A percentile compares a stretch with the other conserved stretches of the same genome.
Evolutionary conservation across 1,140 invertebrate species (phyloP).

Genomic region (Melipona quadrifasciata): DNA sequence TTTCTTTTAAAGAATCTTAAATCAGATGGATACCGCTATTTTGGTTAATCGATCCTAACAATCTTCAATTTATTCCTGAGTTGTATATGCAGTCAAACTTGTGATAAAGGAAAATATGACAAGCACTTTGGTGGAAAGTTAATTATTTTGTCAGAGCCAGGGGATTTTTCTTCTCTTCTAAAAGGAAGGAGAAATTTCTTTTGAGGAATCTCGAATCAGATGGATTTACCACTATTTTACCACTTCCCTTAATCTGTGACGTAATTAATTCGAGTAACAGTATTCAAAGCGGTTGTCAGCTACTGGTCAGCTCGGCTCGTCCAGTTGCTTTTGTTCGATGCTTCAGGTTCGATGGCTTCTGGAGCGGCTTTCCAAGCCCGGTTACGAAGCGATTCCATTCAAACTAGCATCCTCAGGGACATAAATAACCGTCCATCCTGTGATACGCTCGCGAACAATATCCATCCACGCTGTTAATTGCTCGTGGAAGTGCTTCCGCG

Average conservation of each 20-base stretch:
- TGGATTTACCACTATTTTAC: background rate
- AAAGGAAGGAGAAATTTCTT: no score
- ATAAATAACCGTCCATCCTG: slow-evolving; percentile 34
- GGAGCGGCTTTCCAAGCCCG: background rate
- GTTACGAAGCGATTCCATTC: slow-evolving; percentile 2
- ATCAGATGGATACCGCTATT: background rate
- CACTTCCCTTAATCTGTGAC: no score
- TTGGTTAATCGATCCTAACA: slow-evolving; percentile 8
- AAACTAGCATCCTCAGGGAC: background rate
- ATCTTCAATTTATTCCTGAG: no score
- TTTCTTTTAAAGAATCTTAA: no score
- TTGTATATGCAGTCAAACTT: no score
- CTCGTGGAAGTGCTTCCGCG: background rate
- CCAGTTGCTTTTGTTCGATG: background rate
- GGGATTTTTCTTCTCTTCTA: no score
- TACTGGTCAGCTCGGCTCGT: background rate
- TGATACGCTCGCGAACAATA: background rate
- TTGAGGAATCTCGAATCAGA: no score
- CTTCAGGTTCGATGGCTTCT: slow-evolving; percentile 1
- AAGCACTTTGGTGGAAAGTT: no score
- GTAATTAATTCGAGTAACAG: slow-evolving; percentile 36
- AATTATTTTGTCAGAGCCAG: no score
- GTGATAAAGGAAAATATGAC: no score
- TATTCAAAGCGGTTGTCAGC: background rate
- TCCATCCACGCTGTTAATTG: background rate